phyloP scores from a whole-genome alignment of 1,140 invertebrate genomes.

The Ridgeia piscesae region DNA sequence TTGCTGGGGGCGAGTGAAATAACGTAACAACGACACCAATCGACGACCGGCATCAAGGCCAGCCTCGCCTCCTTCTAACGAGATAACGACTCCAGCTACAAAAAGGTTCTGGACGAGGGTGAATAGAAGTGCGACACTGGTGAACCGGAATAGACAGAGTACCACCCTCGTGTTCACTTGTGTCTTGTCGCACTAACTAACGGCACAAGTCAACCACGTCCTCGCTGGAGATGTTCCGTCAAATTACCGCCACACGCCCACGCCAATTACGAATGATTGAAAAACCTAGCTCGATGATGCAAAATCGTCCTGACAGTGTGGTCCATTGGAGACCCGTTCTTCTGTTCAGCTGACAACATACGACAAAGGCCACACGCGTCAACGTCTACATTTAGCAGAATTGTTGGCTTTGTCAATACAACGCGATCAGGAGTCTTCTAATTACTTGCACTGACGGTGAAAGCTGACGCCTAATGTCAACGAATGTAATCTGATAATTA shows the following conservation, averaged over 20 bases:
- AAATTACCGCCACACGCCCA: neutral
- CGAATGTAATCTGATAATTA: neutral
- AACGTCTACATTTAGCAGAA: neutral
- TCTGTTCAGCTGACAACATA: neutral
- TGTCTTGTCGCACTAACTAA: too few species aligned
- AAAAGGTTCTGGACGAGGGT: too few species aligned
- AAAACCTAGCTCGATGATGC: neutral
- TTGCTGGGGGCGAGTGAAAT: too few species aligned
- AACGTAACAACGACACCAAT: too few species aligned
- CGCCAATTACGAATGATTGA: neutral
- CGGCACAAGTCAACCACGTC: too few species aligned
- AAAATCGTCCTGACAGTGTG: neutral
- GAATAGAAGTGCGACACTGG: too few species aligned
- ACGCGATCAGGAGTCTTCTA: neutral
- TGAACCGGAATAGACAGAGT: too few species aligned
- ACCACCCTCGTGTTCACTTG: too few species aligned
- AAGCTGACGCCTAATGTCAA: neutral
- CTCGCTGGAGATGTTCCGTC: neutral
- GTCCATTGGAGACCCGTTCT: neutral
- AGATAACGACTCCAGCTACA: too few species aligned
- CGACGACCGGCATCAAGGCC: too few species aligned
- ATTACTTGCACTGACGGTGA: neutral
- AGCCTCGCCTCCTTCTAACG: too few species aligned
- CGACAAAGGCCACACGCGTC: neutral
- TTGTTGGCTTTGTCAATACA: neutral